A percentile compares a stretch with the other conserved stretches of the same genome.
These are phyloP conservation scores for Acrossocheilus wenchowensis DNA, from an alignment of 2,797 vertebrate species.

Conservation along the genomic window DNA sequence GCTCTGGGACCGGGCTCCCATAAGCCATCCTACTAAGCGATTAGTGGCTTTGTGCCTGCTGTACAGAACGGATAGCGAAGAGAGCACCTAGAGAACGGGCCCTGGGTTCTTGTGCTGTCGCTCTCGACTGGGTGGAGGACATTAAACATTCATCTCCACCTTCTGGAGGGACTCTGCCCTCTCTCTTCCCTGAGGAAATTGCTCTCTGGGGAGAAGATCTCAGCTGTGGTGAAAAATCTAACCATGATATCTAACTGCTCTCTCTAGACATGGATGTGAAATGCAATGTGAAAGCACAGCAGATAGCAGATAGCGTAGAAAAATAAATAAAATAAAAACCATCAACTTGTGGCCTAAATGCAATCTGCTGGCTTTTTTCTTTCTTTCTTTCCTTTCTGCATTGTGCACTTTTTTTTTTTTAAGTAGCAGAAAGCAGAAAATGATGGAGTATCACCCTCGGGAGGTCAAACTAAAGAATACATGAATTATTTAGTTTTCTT, in stretches of 20 bases:
- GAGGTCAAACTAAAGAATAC: neutral
- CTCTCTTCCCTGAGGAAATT: conserved; percentile 28
- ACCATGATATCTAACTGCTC: conserved; percentile 20
- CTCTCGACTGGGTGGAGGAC: conserved; percentile 61
- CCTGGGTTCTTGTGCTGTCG: conserved; percentile 59
- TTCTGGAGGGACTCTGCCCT: conserved; percentile 56
- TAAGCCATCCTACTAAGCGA: conserved; percentile 56
- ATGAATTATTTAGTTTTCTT: neutral
- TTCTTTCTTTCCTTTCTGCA: neutral
- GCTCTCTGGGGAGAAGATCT: conserved; percentile 38
- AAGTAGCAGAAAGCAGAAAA: neutral
- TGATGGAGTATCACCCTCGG: neutral
- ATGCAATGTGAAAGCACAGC: neutral
- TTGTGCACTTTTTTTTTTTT: neutral
- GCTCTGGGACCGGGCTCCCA: conserved; percentile 53
- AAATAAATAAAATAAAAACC: neutral
- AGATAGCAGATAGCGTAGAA: neutral
- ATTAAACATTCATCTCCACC: conserved; percentile 67
- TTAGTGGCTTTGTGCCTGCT: conserved; percentile 56
- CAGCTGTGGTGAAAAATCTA: conserved; percentile 12
- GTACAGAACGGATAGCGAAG: conserved; percentile 53
- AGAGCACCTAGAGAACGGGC: conserved; percentile 67
- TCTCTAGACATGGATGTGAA: conserved; percentile 26
- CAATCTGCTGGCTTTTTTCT: neutral
- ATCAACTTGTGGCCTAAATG: neutral